Evolutionary conservation across 2,888 invertebrate species (phyloP).

Genomic region (Smittia aterrima): DNA sequence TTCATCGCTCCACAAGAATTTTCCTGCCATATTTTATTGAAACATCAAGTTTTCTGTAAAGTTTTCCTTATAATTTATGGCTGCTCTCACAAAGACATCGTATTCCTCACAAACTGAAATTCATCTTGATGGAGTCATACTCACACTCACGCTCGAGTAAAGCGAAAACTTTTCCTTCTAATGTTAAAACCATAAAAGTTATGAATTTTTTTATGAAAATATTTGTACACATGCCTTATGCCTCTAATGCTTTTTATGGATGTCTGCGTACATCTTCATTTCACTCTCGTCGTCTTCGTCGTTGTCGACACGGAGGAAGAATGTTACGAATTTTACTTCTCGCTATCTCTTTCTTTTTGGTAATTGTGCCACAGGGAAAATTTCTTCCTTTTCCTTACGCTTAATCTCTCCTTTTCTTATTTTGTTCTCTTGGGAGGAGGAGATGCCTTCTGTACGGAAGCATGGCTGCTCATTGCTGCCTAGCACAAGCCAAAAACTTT

Average conservation of each 20-base stretch:
- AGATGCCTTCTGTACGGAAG: neutral
- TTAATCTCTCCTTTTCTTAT: slow-evolving; percentile 32
- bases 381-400: slow-evolving; percentile 17
- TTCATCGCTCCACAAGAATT: neutral
- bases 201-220: slow-evolving; percentile 37
- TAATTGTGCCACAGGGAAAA: slow-evolving; percentile 31
- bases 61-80: neutral
- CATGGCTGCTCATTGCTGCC: slow-evolving; percentile 13
- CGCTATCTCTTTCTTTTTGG: neutral
- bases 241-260: slow-evolving; percentile 19
- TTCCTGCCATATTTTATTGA: neutral
- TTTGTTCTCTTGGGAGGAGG: neutral
- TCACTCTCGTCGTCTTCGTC: neutral
- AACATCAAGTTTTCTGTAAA: neutral
- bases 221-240: slow-evolving; percentile 12
- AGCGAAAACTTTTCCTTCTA: slow-evolving; percentile 5
- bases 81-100: neutral
- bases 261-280: slow-evolving; percentile 37
- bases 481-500: slow-evolving; percentile 23
- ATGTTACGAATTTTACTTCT: neutral
- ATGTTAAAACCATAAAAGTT: slow-evolving; percentile 37
- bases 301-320: neutral
- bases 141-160: neutral
- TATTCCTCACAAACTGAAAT: neutral
- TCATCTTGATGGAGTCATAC: neutral